Conservation (phyloP, 2,888 invertebrate genomes). For the Lepidocyrtinus sp. region DNA sequence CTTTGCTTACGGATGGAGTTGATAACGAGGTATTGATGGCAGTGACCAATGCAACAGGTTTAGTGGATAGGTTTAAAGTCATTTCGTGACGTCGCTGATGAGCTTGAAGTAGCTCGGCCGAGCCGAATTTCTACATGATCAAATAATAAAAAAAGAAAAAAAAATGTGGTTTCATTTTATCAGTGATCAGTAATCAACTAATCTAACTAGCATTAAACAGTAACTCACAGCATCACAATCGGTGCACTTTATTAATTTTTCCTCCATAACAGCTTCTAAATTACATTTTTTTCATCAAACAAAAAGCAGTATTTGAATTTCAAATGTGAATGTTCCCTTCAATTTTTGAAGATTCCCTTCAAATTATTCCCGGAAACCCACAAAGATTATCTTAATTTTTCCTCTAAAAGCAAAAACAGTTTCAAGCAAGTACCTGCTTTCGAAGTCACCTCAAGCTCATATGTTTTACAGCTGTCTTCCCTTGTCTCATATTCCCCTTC, state of each 20-base stretch:
- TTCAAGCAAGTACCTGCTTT: no score
- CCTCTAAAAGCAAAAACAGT: no score
- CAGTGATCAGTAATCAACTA: background rate
- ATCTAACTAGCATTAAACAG: conserved; percentile 6
- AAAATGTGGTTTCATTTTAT: conserved; percentile 2
- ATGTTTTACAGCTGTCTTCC: no score
- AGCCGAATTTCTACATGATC: conserved; percentile 79
- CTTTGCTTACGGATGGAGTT: conserved; percentile 29
- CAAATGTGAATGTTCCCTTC: no score
- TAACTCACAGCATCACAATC: conserved; percentile 64
- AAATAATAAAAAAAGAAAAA: conserved; percentile 3
- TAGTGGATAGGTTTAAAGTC: conserved; percentile 80
- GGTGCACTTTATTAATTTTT: conserved; percentile 66
- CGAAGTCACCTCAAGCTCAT: no score
- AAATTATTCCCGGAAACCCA: no score
- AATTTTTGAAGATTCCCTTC: no score
- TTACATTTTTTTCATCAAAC: no score
- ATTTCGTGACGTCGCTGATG: conserved; percentile 89
- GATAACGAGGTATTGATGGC: conserved; percentile 4
- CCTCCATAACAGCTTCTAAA: no score
- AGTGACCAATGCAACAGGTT: conserved; percentile 44
- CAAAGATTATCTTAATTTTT: no score
- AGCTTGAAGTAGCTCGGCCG: conserved; percentile 85
- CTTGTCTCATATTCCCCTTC: no score
- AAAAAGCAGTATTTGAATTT: no score